Conservation (phyloP, 2,113 vertebrate species). For the Gambusia holbrooki region DNA sequence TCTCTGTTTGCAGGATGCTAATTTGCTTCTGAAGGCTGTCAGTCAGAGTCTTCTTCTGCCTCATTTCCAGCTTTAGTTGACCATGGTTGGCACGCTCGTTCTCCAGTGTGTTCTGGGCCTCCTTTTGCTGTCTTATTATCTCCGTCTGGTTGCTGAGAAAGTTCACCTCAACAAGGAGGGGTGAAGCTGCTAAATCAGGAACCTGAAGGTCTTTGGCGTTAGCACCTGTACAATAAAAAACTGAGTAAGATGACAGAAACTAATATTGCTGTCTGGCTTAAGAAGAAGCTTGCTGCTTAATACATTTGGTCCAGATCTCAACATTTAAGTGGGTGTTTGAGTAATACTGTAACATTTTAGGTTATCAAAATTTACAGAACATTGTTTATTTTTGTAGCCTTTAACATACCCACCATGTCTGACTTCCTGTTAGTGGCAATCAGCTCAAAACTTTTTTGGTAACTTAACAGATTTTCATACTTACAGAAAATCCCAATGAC, state of each 20-base stretch:
- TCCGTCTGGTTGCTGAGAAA: conserved; percentile 54
- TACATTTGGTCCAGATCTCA: not conserved
- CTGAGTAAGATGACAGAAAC: not conserved
- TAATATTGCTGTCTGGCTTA: not conserved
- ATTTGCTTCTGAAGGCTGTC: conserved; percentile 49
- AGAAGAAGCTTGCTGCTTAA: not conserved
- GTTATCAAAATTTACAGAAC: too few relatives aligned
- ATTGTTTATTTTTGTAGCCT: not conserved
- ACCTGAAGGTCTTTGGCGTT: conserved; percentile 32
- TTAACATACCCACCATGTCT: not conserved
- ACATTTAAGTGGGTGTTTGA: not conserved
- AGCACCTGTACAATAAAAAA: conserved; percentile 44
- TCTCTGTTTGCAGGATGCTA: conserved; percentile 35
- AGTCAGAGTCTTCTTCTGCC: conserved; percentile 11
- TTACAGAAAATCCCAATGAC: conserved; percentile 68
- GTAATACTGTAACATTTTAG: not conserved
- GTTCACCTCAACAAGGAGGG: conserved; percentile 51
- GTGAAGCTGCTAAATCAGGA: conserved; percentile 6
- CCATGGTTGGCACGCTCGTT: conserved; percentile 5
- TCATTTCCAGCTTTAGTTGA: conserved; percentile 29
- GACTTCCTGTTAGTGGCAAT: not conserved
- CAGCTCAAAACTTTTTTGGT: not conserved
- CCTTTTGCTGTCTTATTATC: conserved; percentile 20
- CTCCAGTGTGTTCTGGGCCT: conserved; percentile 25
- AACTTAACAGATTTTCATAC: conserved; percentile 22